These are phyloP conservation scores for Paelopatides confundens DNA, from an alignment of 53 echinoderm and acorn worm species.

Conservation along the genomic window DNA sequence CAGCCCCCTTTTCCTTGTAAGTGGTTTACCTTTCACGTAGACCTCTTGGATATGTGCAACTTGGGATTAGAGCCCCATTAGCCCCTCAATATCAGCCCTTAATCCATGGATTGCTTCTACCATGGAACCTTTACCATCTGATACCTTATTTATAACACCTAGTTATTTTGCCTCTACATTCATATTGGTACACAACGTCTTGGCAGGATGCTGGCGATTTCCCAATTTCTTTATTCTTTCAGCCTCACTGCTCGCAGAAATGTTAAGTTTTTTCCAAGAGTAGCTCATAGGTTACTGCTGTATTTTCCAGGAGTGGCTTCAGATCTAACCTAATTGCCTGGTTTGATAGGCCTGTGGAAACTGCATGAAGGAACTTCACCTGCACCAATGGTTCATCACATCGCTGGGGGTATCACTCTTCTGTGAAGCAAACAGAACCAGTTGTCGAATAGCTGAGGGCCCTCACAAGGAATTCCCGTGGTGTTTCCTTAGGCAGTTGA, in stretches of 20 bases:
- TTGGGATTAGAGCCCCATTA: not conserved
- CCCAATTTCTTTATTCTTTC: conserved; percentile 6
- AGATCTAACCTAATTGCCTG: conserved; percentile 15
- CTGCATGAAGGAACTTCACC: conserved; percentile 48
- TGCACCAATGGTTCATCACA: conserved; percentile 48
- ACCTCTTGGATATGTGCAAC: not conserved
- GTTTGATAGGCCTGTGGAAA: conserved; percentile 30
- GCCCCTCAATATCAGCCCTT: not conserved
- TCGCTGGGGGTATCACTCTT: conserved; percentile 3
- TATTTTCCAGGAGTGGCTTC: not conserved
- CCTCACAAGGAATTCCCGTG: conserved; percentile 38
- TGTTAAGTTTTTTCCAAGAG: conserved; percentile 44
- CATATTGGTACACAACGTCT: no score
- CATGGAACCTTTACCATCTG: not conserved
- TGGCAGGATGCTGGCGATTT: not conserved
- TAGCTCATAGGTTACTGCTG: conserved; percentile 10
- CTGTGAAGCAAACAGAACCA: conserved; percentile 47
- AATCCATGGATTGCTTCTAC: not conserved
- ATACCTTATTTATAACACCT: not conserved
- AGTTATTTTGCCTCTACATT: not conserved
- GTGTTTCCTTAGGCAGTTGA: conserved; percentile 37
- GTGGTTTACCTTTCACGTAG: not conserved
- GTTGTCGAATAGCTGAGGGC: conserved; percentile 45
- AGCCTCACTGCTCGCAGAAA: conserved; percentile 5
- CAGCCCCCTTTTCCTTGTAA: conserved; percentile 24